Base-by-base conservation (phyloP, 2,797 vertebrate species). In the Poecilia picta region DNA sequence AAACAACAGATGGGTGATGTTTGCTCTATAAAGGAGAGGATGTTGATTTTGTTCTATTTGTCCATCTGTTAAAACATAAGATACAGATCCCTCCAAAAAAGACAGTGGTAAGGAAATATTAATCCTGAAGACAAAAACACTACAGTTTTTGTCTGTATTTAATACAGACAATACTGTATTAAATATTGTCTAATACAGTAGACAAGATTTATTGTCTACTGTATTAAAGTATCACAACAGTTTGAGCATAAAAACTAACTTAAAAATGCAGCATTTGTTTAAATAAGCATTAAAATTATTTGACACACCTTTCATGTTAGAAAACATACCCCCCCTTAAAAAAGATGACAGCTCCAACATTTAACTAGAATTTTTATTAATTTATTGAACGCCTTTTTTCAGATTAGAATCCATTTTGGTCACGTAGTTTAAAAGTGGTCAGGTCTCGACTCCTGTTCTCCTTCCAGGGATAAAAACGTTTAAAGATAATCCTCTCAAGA, bases 401-500 rank as follows among this genome's bases (percentile, higher is more conserved):
- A 45, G 46, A 73, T 36, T 15, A 70, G 4, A 70, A n/a, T 12
- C 23, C 53, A 16, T 41, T 33, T 47, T 46, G n/a, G 8, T 72
- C 31, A 18, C 3, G 1, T 8, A 66, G 18, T 8, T 2, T 72
- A 43, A 75, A n/a, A 36, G 55, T 31, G 70, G 75, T 76, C 78
- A 78, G 73, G 3, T 1, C 7, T 53, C 39, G 72, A 78, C 8
- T 31, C 75, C 75, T 45, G 3, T 68, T 31, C 1, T 72, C 80
- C 66, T 76, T 28, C 2, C 75, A 78, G 84, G 43, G 49, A 72
- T 25, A 23, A 5, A 78, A 53, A 36, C 68, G 1, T 51, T n/a
- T 41, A 31, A 47, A 16, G 8, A 81, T 25, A 10, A 76, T 72
- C 59, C 8, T 25, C 12, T 8, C 76, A 36, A 57, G 49, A 20